A percentile compares a stretch with the other conserved stretches of the same genome.
These are phyloP conservation scores for Drosophila aldrichi DNA, from an alignment of 2,888 invertebrate genomes.

Conservation along the genomic window DNA sequence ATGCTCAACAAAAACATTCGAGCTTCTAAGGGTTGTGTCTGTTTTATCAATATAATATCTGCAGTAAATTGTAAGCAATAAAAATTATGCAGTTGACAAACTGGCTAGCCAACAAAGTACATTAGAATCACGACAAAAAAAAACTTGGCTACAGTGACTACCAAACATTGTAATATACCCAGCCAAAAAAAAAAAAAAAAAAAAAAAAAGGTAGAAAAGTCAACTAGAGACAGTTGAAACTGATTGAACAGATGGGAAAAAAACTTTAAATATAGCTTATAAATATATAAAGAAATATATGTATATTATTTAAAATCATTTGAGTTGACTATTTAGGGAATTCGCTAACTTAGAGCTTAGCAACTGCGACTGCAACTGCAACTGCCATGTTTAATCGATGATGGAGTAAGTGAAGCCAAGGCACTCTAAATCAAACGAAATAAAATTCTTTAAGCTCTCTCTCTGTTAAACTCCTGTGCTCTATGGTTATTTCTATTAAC, in stretches of 20 bases:
- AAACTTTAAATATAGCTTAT: not conserved
- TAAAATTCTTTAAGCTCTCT: not conserved
- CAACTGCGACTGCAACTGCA: not conserved
- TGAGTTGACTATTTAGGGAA: not conserved
- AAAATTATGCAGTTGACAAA: slow-evolving; percentile 14
- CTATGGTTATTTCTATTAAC: not conserved
- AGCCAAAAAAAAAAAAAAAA: not conserved
- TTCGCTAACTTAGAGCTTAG: not conserved
- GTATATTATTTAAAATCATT: not conserved
- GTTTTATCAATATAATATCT: slow-evolving; percentile 9
- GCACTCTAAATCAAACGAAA: not conserved
- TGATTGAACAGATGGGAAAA: not conserved
- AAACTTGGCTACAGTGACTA: slow-evolving; percentile 1
- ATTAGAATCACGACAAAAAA: slow-evolving; percentile 2
- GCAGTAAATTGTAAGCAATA: not conserved
- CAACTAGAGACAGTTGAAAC: not conserved
- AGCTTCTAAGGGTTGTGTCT: not conserved
- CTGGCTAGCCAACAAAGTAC: not conserved
- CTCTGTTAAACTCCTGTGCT: not conserved
- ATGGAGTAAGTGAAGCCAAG: not conserved
- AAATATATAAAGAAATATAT: not conserved
- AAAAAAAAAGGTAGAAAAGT: not conserved
- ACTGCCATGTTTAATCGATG: slow-evolving; percentile 1
- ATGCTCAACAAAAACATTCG: not conserved
- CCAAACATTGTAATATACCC: not conserved